Percentiles rank a stretch among this genome's conserved stretches.
Conservation (phyloP, 2,888 invertebrate species). For the Eledone cirrhosa region DNA sequence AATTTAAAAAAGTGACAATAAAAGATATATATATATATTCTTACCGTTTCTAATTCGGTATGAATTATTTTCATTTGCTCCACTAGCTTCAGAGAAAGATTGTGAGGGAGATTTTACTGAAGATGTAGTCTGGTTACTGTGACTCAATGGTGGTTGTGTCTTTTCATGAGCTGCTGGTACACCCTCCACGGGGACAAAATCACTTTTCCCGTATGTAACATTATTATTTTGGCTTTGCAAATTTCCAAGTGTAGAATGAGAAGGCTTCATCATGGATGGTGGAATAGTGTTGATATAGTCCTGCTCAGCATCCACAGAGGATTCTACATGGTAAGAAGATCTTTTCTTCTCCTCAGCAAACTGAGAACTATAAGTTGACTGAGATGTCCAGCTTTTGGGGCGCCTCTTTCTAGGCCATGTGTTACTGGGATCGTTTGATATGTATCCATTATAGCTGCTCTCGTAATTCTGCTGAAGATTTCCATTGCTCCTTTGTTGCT, state of each 20-base stretch:
- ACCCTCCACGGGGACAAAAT: neutral
- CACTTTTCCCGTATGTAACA: neutral
- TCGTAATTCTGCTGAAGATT: neutral
- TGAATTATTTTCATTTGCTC: no score
- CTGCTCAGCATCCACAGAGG: neutral
- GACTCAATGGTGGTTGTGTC: no score
- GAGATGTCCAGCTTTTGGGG: slow-evolving; percentile 17
- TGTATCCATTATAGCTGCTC: slow-evolving; percentile 10
- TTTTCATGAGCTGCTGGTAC: neutral
- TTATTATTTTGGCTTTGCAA: neutral
- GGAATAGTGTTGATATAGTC: neutral
- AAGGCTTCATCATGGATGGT: slow-evolving; percentile 15
- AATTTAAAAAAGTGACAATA: no score
- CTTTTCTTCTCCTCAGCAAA: slow-evolving; percentile 9
- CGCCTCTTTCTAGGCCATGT: slow-evolving; percentile 12
- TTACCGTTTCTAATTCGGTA: no score
- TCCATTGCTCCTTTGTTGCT: no score
- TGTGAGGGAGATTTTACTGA: no score
- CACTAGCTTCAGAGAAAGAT: no score
- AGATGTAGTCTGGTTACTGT: no score
- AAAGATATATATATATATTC: no score
- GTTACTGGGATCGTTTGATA: neutral
- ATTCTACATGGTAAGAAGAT: slow-evolving; percentile 14
- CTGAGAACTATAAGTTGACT: slow-evolving; percentile 5
- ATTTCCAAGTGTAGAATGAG: neutral